Conservation (phyloP, 2,888 invertebrate genomes). For the Xestia sexstrigata region DNA sequence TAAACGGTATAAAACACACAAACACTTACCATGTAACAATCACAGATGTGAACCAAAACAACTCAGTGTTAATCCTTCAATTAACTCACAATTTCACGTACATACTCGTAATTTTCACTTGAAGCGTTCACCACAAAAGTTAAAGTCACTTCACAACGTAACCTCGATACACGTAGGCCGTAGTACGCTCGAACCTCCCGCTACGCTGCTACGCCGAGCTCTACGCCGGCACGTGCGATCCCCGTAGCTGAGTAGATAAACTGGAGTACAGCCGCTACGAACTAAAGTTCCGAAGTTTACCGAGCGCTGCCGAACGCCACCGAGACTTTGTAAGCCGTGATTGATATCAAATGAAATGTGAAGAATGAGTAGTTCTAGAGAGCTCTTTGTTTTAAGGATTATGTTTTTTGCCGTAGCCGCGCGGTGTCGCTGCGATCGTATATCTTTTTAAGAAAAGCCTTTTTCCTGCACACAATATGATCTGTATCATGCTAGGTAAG, state of each 20-base stretch:
- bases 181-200: constrained; percentile 71
- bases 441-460: constrained; percentile 65
- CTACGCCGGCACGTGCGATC: constrained; percentile 79
- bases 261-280: constrained; percentile 82
- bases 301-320: constrained; percentile 80
- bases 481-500: neutral
- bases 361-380: constrained; percentile 87
- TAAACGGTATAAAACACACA: constrained; percentile 30
- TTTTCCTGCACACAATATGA: constrained; percentile 35
- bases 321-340: constrained; percentile 87
- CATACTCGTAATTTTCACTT: constrained; percentile 70
- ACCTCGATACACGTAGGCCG: constrained; percentile 75
- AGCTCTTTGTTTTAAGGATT: constrained; percentile 88
- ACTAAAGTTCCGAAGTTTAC: constrained; percentile 78
- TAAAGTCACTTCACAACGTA: constrained; percentile 74
- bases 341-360: constrained; percentile 91
- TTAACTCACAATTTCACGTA: constrained; percentile 77
- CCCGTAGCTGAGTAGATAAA: constrained; percentile 83
- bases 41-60: constrained; percentile 69
- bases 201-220: constrained; percentile 79
- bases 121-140: constrained; percentile 72
- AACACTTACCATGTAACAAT: constrained; percentile 83
- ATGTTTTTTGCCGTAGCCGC: constrained; percentile 76
- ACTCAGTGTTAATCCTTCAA: constrained; percentile 73
- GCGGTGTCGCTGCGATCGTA: constrained; percentile 64